Base-by-base conservation (phyloP, 2,113 vertebrate genomes). In the Trachemys scripta region DNA sequence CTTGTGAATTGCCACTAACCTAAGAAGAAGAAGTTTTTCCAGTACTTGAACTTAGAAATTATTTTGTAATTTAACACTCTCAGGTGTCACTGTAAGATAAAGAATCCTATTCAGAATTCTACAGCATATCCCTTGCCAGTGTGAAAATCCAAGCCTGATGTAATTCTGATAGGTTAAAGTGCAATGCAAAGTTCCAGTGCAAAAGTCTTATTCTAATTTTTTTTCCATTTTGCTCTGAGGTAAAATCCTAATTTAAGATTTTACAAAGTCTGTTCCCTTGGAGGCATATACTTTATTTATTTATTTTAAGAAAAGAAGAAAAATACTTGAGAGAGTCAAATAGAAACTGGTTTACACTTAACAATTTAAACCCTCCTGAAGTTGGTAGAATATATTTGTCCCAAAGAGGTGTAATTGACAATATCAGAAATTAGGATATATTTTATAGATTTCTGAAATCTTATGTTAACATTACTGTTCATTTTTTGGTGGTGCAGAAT, bases 1-100 rank as follows among this genome's bases (percentile, higher is more conserved):
- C 87, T 88, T 94, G 90, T 89, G 94, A 94, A 91, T 92, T 96
- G 91, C 91, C 90, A 95, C 93, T 92, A 97, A 94, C 91, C 81
- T 89, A 91, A 92, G 94, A 59, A 20, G 53, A 95, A 84, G 35
- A 45, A 88, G 95, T 91, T 97, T 97, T 94, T 92, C 89, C 87
- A 86, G 91, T 16, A 95, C 94, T 25, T 94, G 78, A 93, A 81
- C 82, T 96, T 97, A 92, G 94, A 98, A 98, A 97, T 97, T 94
- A 98, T 96, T 96, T 96, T 97, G 94, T 96, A 98, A 97, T 98
- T 98, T 97, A 97, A 95, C 95, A 96, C 93, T 97, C 92, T 96
- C 95, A 97, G 97, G 98, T 98, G 98, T 95, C 96, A 96, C 65
- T 89, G 89, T 82, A 88, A 98, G 97, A 98, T 98, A 98, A 98